Percentiles rank a stretch among this genome's conserved stretches.
phyloP scores from a whole-genome alignment of 2,113 vertebrate genomes.

The Podilymbus podiceps region DNA sequence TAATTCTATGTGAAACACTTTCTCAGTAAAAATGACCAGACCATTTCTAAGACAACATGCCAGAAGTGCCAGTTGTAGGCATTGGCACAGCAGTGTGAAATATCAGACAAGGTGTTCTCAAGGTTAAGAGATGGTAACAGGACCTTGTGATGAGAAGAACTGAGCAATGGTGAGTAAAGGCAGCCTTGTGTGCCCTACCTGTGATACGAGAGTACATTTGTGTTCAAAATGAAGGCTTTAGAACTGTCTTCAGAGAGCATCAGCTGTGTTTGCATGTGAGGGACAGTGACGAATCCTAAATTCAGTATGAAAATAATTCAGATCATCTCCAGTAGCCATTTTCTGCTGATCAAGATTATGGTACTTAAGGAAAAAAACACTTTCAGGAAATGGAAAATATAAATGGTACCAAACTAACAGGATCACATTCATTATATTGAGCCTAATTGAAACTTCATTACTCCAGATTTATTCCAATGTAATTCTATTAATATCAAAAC shows the following conservation, averaged over 20 bases:
- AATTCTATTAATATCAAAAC: slow-evolving; percentile 2
- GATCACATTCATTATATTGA: background rate
- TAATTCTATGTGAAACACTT: background rate
- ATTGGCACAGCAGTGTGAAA: background rate
- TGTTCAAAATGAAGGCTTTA: background rate
- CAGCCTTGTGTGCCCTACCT: background rate
- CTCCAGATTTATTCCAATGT: background rate
- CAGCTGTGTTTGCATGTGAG: background rate
- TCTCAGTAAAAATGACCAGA: background rate
- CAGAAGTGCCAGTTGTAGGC: background rate
- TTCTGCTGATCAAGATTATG: background rate
- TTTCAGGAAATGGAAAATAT: background rate
- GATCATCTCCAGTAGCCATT: background rate
- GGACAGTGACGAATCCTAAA: background rate
- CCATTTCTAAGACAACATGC: background rate
- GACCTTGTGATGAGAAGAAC: background rate
- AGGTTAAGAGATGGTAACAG: background rate
- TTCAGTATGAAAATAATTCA: background rate
- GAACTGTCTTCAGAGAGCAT: background rate
- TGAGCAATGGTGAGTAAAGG: background rate
- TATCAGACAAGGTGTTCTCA: background rate
- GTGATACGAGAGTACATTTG: background rate
- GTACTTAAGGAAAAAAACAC: background rate
- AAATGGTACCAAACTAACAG: background rate
- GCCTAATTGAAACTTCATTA: background rate